Percentiles rank a stretch among this genome's conserved stretches.
Conservation (phyloP, 2,797 vertebrate species). For the Centropyge bicolor region DNA sequence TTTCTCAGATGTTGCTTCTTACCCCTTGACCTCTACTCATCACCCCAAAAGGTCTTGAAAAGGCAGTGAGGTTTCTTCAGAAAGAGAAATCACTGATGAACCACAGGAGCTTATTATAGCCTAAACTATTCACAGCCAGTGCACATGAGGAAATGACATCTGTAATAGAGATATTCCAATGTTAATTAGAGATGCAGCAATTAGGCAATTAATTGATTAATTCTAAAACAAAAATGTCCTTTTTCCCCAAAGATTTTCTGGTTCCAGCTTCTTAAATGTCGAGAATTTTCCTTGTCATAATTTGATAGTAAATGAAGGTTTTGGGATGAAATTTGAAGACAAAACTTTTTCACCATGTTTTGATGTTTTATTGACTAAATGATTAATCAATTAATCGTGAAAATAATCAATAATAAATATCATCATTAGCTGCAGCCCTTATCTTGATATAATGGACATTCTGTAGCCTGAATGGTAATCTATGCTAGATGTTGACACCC, state of each 20-base stretch:
- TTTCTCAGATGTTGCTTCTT: conserved; percentile 6
- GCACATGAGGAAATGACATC: conserved; percentile 7
- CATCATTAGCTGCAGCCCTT: too few species aligned
- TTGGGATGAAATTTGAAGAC: too few species aligned
- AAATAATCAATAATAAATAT: too few species aligned
- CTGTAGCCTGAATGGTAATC: conserved; percentile 33
- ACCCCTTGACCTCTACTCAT: conserved; percentile 19
- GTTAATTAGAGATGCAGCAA: neutral
- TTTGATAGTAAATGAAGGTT: too few species aligned
- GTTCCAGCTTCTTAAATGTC: too few species aligned
- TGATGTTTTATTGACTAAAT: too few species aligned
- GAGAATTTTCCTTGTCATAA: too few species aligned
- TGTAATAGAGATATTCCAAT: conserved; percentile 37
- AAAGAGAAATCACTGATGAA: conserved; percentile 25
- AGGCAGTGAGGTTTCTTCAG: neutral
- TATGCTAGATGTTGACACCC: conserved; percentile 19
- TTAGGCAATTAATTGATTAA: too few species aligned
- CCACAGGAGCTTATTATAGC: conserved; percentile 20
- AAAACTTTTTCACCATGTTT: too few species aligned
- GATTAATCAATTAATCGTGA: too few species aligned
- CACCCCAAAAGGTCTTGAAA: neutral
- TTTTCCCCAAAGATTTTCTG: too few species aligned
- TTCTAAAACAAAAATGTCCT: too few species aligned
- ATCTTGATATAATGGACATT: conserved; percentile 33
- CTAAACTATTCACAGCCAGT: conserved; percentile 15